Evolutionary conservation across 1,140 invertebrate genomes (phyloP).

Genomic region (Orchesella cincta): DNA sequence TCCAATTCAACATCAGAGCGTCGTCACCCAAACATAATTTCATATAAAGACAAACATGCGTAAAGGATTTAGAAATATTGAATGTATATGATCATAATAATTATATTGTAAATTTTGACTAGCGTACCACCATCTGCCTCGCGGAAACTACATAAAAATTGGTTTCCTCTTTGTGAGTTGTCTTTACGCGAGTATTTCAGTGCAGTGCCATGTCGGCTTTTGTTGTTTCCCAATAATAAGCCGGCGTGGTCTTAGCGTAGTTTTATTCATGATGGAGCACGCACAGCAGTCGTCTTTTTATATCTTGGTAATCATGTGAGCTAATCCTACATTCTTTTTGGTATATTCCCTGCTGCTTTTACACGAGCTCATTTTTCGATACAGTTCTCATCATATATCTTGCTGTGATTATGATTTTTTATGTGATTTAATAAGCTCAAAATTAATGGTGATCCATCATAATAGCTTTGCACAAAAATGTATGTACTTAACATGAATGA

Average conservation of each 20-base stretch:
- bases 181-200: not conserved
- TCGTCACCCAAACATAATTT: no score
- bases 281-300: conserved; percentile 17
- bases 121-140: conserved; percentile 13
- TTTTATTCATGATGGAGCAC: not conserved
- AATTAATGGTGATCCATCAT: conserved; percentile 1
- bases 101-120: no score
- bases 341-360: not conserved
- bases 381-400: not conserved
- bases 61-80: no score
- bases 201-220: not conserved
- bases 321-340: not conserved
- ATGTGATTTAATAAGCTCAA: not conserved
- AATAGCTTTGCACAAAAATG: not conserved
- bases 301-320: not conserved
- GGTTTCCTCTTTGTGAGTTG: not conserved
- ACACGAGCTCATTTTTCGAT: not conserved
- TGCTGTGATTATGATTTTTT: not conserved
- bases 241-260: conserved; percentile 2
- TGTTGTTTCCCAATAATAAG: conserved; percentile 4
- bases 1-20: no score
- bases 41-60: no score
- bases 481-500: not conserved
- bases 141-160: conserved; percentile 17
- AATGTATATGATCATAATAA: no score